Conservation (phyloP, 2,888 invertebrate species). For the Rhorus exstirpatorius region DNA sequence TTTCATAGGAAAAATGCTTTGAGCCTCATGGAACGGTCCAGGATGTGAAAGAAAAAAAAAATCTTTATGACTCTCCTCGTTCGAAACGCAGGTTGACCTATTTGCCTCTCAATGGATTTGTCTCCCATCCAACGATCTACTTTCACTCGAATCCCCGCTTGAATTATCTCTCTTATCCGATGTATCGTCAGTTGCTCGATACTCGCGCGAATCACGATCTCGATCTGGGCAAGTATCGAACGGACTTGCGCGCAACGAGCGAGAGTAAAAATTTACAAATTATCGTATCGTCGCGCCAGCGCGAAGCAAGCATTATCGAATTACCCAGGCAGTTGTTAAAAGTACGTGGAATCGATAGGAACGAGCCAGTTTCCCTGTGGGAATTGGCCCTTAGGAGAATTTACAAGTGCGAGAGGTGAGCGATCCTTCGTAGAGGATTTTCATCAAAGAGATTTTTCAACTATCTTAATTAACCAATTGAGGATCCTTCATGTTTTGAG, state of each 20-base stretch:
- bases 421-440: background rate
- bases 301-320: conserved; percentile 73
- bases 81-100: conserved; percentile 76
- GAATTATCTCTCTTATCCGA: conserved; percentile 82
- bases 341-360: conserved; percentile 75
- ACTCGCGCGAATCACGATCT: conserved; percentile 25
- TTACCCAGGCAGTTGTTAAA: conserved; percentile 81
- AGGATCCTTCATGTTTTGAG: too few species aligned
- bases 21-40: background rate
- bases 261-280: conserved; percentile 66
- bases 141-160: conserved; percentile 79
- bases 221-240: conserved; percentile 24
- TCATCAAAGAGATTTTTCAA: too few species aligned
- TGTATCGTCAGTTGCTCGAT: conserved; percentile 76
- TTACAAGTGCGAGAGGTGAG: conserved; percentile 78
- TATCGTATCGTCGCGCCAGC: conserved; percentile 43
- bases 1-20: conserved; percentile 30
- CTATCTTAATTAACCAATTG: too few species aligned
- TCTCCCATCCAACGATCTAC: conserved; percentile 78
- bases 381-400: conserved; percentile 81
- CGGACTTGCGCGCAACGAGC: background rate
- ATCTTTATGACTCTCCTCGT: conserved; percentile 27
- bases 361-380: conserved; percentile 77
- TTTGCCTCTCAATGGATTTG: conserved; percentile 82
- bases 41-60: conserved; percentile 5